Evolutionary conservation across 2,113 vertebrate genomes (phyloP), one percentile per base, ranked within the genome.

Genomic region (Zosterops lateralis): DNA sequence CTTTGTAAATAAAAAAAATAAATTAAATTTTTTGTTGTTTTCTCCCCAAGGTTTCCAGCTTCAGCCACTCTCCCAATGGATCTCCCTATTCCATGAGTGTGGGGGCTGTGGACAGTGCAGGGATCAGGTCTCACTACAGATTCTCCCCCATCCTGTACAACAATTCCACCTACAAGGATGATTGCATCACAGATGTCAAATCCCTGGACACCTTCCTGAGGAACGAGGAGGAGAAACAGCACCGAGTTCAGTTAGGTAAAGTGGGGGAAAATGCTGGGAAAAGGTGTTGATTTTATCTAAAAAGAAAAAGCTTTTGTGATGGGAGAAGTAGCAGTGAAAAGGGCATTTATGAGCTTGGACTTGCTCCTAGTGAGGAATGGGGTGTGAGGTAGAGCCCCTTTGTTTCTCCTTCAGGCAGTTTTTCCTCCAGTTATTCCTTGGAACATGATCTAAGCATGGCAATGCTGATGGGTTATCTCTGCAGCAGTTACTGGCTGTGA

Each of bases 211-310:
- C 91, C 84, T 99, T 99, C 86, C 98, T 99, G 97, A 53, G 67
- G 81, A 97, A 96, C 1, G 99, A 99, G 92, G 99, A 99, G 81
- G 99, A 99, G 97, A 99, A 98, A 16, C 99, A 98, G 83, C 98
- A 99, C 51, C 97, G 98, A 66, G 98, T 98, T 40, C 99, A 99
- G 3, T 94, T 99, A 6, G 99, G 99, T 99, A 87, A 92, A 17
- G 1, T 5, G 10, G 11, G 9, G 7, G 1, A 7, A 2, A 31
- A 15, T 3, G 5, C 0, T 57, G 0, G 13, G n/a, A 19, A 29
- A 24, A 84, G 18, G 10, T 8, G 22, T 11, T 32, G 32, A 7
- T 14, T 44, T 73, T 16, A 12, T 40, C 9, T 0, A 6, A 18
- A 45, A 45, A 6, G 6, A 10, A 8, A 4, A 11, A 47, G 3